These are phyloP conservation scores for Oxystoma pomonae DNA, from an alignment of 2,888 invertebrate genomes.

Conservation along the genomic window DNA sequence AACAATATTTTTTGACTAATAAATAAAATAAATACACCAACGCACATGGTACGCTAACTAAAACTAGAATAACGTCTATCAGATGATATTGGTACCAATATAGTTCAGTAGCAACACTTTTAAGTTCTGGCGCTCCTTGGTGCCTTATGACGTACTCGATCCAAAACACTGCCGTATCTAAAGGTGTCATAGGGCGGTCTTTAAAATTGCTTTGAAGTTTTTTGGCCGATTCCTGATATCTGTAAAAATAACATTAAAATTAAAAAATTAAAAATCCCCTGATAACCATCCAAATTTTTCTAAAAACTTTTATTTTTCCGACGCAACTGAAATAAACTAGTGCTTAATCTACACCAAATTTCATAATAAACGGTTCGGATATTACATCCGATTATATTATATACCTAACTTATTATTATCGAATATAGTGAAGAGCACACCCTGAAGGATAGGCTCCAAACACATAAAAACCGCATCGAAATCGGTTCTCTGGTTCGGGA, in stretches of 20 bases:
- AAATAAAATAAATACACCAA: neutral
- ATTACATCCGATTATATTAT: too few species aligned
- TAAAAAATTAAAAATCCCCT: neutral
- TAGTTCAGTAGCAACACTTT: conserved; percentile 52
- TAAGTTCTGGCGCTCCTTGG: conserved; percentile 52
- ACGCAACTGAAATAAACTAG: too few species aligned
- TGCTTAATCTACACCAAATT: too few species aligned
- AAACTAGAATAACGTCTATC: conserved; percentile 25
- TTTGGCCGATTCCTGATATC: conserved; percentile 53
- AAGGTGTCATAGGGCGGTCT: conserved; percentile 55
- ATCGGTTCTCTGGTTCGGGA: too few species aligned
- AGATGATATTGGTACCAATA: conserved; percentile 46
- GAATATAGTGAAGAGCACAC: too few species aligned
- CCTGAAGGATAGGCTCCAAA: too few species aligned
- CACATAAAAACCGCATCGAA: too few species aligned
- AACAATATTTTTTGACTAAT: neutral
- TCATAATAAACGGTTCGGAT: too few species aligned
- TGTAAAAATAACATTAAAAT: conserved; percentile 35
- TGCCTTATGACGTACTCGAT: conserved; percentile 60
- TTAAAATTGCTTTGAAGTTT: conserved; percentile 51
- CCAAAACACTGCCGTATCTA: conserved; percentile 62
- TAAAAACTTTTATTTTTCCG: too few species aligned
- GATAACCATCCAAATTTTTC: neutral
- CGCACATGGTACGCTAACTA: conserved; percentile 1
- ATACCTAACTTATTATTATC: too few species aligned